These are phyloP conservation scores for Neodiprion pinetum DNA, from an alignment of 1,140 invertebrate species.

Conservation along the genomic window DNA sequence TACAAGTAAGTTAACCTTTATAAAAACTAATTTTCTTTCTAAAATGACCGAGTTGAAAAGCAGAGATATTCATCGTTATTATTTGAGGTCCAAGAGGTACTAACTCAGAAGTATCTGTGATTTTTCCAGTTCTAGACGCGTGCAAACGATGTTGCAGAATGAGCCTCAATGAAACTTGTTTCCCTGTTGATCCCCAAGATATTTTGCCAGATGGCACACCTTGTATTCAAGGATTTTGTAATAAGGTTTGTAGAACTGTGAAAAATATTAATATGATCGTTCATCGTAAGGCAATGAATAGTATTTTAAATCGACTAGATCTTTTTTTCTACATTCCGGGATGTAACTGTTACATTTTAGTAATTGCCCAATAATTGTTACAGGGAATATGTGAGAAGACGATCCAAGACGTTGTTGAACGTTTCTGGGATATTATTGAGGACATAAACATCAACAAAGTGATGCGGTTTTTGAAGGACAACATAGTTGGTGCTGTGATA, in stretches of 20 bases:
- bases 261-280: slow-evolving; percentile 10
- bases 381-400: slow-evolving; percentile 94
- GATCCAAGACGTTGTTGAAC: slow-evolving; percentile 92
- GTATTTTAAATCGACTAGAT: slow-evolving; percentile 14
- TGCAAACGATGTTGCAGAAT: slow-evolving; percentile 91
- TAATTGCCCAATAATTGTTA: slow-evolving; percentile 30
- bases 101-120: too few species aligned
- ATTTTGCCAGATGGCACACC: slow-evolving; percentile 92
- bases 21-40: too few species aligned
- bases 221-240: slow-evolving; percentile 95
- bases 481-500: slow-evolving; percentile 90
- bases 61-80: not conserved
- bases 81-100: not conserved
- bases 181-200: slow-evolving; percentile 85
- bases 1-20: slow-evolving; percentile 69
- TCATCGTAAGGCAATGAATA: not conserved
- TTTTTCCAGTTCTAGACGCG: slow-evolving; percentile 76
- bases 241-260: slow-evolving; percentile 70
- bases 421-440: slow-evolving; percentile 97
- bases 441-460: slow-evolving; percentile 95
- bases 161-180: slow-evolving; percentile 90
- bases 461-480: slow-evolving; percentile 83
- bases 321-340: slow-evolving; percentile 6
- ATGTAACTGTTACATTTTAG: slow-evolving; percentile 22
- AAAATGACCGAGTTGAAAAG: too few species aligned